Evolutionary conservation across 2,797 vertebrate species (phyloP).

Genomic region (Botia almorhae): DNA sequence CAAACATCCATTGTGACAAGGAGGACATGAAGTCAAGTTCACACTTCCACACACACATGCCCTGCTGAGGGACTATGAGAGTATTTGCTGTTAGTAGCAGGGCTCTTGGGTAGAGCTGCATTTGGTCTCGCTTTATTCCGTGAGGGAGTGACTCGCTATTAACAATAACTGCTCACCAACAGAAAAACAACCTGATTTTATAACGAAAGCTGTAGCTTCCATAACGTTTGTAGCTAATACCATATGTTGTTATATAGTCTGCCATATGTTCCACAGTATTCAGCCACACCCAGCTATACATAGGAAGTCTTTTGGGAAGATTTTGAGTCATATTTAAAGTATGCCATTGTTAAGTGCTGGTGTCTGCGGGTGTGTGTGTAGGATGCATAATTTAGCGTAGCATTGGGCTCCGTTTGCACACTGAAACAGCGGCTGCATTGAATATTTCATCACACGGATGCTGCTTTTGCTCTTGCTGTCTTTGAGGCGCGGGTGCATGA

Average conservation of each 20-base stretch:
- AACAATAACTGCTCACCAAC: constrained; percentile 60
- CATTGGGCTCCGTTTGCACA: constrained; percentile 71
- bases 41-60: constrained; percentile 49
- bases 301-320: constrained; percentile 6
- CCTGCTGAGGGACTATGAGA: constrained; percentile 61
- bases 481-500: constrained; percentile 41
- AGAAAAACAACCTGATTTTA: constrained; percentile 56
- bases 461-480: constrained; percentile 67
- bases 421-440: constrained; percentile 75
- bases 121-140: constrained; percentile 75
- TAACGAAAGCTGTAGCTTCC: not conserved
- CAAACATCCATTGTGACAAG: constrained; percentile 45
- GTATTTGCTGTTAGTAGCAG: constrained; percentile 75
- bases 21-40: constrained; percentile 52
- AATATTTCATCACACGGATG: constrained; percentile 80
- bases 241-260: constrained; percentile 24
- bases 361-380: constrained; percentile 59
- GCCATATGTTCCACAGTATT: constrained; percentile 5
- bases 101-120: constrained; percentile 73
- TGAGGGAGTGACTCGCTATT: constrained; percentile 71
- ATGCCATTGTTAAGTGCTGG: constrained; percentile 70
- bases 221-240: constrained; percentile 9
- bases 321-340: constrained; percentile 16
- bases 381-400: constrained; percentile 79
- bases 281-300: constrained; percentile 23